Percentiles rank a stretch among this genome's conserved stretches.
These are phyloP conservation scores for Myotis lucifugus DNA, from an alignment of 2,113 vertebrate species.

Conservation along the genomic window DNA sequence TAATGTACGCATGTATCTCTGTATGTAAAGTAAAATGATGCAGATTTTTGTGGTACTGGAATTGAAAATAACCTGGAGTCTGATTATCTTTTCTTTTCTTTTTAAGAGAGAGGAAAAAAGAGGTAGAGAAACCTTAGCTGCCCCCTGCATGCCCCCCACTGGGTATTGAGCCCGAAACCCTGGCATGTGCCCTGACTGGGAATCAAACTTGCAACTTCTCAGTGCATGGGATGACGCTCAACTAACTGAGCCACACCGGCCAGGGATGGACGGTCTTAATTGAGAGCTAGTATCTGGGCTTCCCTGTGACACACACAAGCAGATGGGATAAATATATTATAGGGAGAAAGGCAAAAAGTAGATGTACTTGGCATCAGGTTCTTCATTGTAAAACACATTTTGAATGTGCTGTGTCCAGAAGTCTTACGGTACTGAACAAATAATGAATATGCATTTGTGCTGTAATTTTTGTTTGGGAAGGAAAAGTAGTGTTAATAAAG, in stretches of 20 bases:
- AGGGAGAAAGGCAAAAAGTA: background rate
- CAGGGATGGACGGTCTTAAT: background rate
- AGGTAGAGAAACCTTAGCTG: no score
- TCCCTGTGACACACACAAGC: background rate
- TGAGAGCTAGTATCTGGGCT: background rate
- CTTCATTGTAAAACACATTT: conserved; percentile 9
- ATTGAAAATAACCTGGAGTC: background rate
- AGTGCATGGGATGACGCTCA: no score
- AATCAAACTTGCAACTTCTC: no score
- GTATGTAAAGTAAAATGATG: background rate
- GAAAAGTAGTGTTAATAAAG: background rate
- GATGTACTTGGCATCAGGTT: background rate
- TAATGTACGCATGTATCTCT: no score
- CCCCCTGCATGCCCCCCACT: no score
- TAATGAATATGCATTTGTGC: background rate
- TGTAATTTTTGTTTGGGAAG: background rate
- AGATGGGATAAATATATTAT: background rate
- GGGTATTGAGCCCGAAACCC: no score
- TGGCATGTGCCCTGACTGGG: no score
- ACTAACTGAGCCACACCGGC: no score
- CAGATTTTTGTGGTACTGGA: background rate
- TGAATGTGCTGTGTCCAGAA: background rate
- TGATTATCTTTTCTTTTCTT: no score
- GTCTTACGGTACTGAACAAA: background rate
- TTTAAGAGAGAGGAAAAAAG: no score